Evolutionary conservation across 1,140 invertebrate species (phyloP).

Genomic region (Penaeus indicus): DNA sequence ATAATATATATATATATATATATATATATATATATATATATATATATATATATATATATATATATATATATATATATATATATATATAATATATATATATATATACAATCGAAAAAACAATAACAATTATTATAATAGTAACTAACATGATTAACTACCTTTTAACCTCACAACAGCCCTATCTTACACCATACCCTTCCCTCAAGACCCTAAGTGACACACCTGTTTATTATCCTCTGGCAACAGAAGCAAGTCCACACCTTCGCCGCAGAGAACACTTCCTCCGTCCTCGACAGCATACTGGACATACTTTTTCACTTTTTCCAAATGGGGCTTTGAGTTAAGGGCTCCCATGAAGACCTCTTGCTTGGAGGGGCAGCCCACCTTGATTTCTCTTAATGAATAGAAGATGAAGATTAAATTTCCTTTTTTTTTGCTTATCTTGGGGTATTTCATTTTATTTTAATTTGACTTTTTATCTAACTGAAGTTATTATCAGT

Average conservation of each 20-base stretch:
- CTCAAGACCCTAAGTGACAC: constrained; percentile 63
- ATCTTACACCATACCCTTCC: neutral
- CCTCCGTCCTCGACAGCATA: constrained; percentile 69
- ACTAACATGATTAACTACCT: constrained; percentile 31
- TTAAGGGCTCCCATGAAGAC: constrained; percentile 73
- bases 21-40: no score
- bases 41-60: no score
- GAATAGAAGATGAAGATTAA: constrained; percentile 6
- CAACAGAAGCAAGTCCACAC: constrained; percentile 68
- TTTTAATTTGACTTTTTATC: neutral
- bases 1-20: no score
- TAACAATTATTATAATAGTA: no score
- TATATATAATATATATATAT: no score
- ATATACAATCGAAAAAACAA: no score
- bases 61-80: no score
- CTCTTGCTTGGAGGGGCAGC: constrained; percentile 71
- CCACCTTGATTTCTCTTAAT: constrained; percentile 72
- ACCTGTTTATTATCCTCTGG: constrained; percentile 68
- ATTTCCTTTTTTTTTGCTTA: neutral
- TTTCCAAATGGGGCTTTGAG: constrained; percentile 73
- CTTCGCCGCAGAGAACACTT: constrained; percentile 67
- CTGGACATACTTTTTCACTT: constrained; percentile 72
- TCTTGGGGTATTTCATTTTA: neutral
- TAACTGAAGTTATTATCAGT: no score
- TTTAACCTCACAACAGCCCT: constrained; percentile 38